Evolutionary conservation across 2,888 invertebrate genomes (phyloP).

Genomic region (Eudemis profundana): DNA sequence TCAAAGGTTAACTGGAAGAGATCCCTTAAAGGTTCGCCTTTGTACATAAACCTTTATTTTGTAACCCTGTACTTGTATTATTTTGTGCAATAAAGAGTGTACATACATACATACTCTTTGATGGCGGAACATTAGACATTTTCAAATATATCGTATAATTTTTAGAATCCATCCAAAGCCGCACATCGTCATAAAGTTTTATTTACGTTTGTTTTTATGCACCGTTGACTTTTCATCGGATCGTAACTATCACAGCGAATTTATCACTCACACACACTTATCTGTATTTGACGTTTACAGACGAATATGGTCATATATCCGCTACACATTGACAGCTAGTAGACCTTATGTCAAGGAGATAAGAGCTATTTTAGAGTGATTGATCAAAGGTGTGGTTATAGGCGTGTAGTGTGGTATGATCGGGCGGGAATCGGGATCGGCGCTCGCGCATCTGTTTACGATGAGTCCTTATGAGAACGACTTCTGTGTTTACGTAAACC

Average conservation of each 20-base stretch:
- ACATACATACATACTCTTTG: no score
- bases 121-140: no score
- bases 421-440: no score
- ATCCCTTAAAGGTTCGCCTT: no score
- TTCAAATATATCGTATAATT: no score
- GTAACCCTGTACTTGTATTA: no score
- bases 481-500: conserved; percentile 52
- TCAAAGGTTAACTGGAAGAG: no score
- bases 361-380: conserved; percentile 2
- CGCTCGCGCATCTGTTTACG: conserved; percentile 47
- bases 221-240: conserved; percentile 39
- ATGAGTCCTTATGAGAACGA: conserved; percentile 59
- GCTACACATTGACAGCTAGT: neutral
- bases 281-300: neutral
- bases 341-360: neutral
- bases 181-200: conserved; percentile 37
- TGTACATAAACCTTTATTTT: no score
- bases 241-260: conserved; percentile 39
- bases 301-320: neutral
- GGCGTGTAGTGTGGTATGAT: no score
- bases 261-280: conserved; percentile 20
- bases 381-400: conserved; percentile 1
- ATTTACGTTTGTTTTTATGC: conserved; percentile 35
- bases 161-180: no score
- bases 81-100: no score